Evolutionary conservation across 2,888 invertebrate species (phyloP), one percentile per base, ranked within the genome.

Genomic region (Lycia hirtaria): DNA sequence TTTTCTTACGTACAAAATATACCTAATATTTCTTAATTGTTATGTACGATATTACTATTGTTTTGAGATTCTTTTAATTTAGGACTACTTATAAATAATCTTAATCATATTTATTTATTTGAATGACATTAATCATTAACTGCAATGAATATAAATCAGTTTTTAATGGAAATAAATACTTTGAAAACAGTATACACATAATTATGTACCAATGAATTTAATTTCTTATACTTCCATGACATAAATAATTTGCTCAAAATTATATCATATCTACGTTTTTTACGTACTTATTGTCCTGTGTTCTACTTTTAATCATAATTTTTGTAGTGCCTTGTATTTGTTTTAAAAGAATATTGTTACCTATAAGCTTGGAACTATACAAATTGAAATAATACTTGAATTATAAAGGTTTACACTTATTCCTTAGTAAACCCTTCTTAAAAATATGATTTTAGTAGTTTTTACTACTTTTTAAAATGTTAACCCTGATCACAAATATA

Each of bases 1-100:
- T 71, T 65, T 64, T 61, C 58, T 37, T 62, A 64, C 59, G 63
- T 65, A 65, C 67, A 67, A 67, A 60, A 48, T 51, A 60, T 54
- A 47, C 47, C 28, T 58, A 53, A 53, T 53, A 44, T 43, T 49
- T n/a, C 12, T 44, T 49, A 35, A 52, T 47, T 56, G 48, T 50
- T 47, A 48, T 33, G 20, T 35, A 47, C 35, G 12, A 22, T 7
- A 35, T 6, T 41, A 41, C 26, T 48, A 38, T 32, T 45, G 38
- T 49, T 59, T 56, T 57, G 37, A 41, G 43, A 54, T 63, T 57
- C 20, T 56, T 56, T 60, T 55, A 41, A 26, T 9, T 33, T 33
- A 35, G 7, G 6, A 22, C 6, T 53, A 32, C 7, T 47, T 55
- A 40, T 28, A 19, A 53, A 30, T 41, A 44, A 55, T 55, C n/a